A percentile compares a stretch with the other conserved stretches of the same genome.
These are phyloP conservation scores for Clarias gariepinus DNA, from an alignment of 2,113 vertebrate species.

Conservation along the genomic window DNA sequence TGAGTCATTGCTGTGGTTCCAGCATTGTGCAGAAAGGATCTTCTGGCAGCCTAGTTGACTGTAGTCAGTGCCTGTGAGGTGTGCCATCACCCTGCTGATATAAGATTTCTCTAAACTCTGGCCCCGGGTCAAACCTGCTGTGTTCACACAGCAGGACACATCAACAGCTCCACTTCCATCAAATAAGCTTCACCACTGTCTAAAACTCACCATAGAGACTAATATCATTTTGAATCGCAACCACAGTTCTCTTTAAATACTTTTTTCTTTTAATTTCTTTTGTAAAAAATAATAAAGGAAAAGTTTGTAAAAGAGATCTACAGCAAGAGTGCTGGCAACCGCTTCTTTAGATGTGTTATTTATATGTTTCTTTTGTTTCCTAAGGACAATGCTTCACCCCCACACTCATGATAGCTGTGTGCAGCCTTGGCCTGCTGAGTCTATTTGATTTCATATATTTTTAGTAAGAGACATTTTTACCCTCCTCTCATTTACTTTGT, in stretches of 20 bases:
- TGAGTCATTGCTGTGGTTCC: conserved; percentile 40
- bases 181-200: conserved; percentile 36
- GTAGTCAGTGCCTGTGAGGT: conserved; percentile 19
- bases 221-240: not conserved
- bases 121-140: conserved; percentile 20
- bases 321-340: conserved; percentile 8
- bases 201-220: not conserved
- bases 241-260: not conserved
- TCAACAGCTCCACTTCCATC: conserved; percentile 43
- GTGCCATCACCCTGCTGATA: conserved; percentile 31
- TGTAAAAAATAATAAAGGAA: not conserved
- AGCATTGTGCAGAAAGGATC: conserved; percentile 37
- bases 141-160: conserved; percentile 28
- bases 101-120: conserved; percentile 19
- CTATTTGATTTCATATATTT: not conserved
- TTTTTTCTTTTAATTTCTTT: not conserved
- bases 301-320: not conserved
- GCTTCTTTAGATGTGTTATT: not conserved
- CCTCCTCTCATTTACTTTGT: not conserved
- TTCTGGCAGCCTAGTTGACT: conserved; percentile 30
- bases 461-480: not conserved
- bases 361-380: conserved; percentile 45
- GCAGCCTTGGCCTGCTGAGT: conserved; percentile 51
- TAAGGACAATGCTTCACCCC: conserved; percentile 70
- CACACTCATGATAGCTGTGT: conserved; percentile 72